Conservation (phyloP, 1,140 invertebrate species). For the Mesaphorura yosii region DNA sequence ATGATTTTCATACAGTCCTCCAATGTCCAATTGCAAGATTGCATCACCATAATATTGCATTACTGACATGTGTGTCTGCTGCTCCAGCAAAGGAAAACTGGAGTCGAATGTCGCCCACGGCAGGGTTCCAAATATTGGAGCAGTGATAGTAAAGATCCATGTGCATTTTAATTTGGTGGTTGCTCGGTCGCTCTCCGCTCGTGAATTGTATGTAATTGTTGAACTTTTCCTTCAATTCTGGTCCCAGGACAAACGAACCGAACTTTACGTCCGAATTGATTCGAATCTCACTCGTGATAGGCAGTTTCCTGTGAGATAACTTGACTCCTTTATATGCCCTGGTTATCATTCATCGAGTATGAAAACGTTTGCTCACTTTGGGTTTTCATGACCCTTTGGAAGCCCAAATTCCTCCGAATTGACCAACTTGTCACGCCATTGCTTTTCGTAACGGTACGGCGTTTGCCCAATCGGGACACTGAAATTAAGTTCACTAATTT, state of each 20-base stretch:
- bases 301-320: conserved; percentile 39
- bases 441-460: conserved; percentile 49
- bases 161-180: conserved; percentile 68
- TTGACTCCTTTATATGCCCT: no score
- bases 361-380: conserved; percentile 43
- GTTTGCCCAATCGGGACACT: background rate
- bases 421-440: conserved; percentile 69
- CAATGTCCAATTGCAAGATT: background rate
- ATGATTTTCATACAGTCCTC: background rate
- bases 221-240: conserved; percentile 61
- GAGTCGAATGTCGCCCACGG: conserved; percentile 67
- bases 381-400: conserved; percentile 63
- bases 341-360: background rate
- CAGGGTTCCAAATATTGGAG: conserved; percentile 65
- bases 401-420: conserved; percentile 63
- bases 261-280: conserved; percentile 45
- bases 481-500: background rate
- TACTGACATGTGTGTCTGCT: conserved; percentile 53
- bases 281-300: conserved; percentile 40
- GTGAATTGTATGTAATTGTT: conserved; percentile 63
- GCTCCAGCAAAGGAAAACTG: conserved; percentile 72
- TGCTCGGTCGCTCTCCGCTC: conserved; percentile 67
- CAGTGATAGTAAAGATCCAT: conserved; percentile 74
- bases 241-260: conserved; percentile 43
- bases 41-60: background rate